Base-by-base conservation (phyloP, 2,113 vertebrate species). In the Piprites chloris region DNA sequence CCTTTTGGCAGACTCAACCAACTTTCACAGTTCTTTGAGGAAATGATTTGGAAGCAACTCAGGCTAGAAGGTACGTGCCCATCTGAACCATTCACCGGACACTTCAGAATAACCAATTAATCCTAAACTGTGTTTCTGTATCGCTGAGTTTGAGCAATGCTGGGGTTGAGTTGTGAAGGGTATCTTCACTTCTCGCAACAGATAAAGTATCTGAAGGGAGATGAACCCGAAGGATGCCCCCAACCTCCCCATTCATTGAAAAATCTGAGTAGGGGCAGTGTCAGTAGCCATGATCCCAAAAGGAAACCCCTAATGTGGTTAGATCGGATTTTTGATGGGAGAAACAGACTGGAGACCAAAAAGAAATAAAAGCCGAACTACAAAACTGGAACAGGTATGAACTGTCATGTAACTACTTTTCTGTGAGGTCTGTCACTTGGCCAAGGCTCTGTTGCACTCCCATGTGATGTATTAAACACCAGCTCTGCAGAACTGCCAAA, bases 401-500 rank as follows among this genome's bases (percentile, higher is more conserved):
- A 52, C 12, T 71, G 41, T 68, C 76, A 68, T 26, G 27, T 53
- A 77, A 66, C 53, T 61, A 11, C 41, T 69, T 81, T 84, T 52
- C 83, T 89, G 85, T 49, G 72, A 82, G 93, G 44, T 90, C 79
- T 92, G 52, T 78, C 68, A 32, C 35, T 77, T 68, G 18, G 46
- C 61, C 62, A 88, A 93, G 76, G 41, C 47, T 90, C 92, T 89
- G 76, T 86, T 14, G 2, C 14, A 2, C 59, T 92, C 59, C 56
- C 35, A 24, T 53, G 76, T 81, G 52, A 82, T 78, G 35, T 78
- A 52, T 74, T 71, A 93, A 96, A 86, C 65, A 87, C 44, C 37
- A 65, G 44, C 80, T 65, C 85, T 74, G 69, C 83, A 75, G 56
- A 79, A 85, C 7, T 92, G 92, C 85, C 86, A 94, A 92, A 88